These are phyloP conservation scores for Bradypodion ventrale DNA, from an alignment of 2,797 vertebrate genomes.

Conservation along the genomic window DNA sequence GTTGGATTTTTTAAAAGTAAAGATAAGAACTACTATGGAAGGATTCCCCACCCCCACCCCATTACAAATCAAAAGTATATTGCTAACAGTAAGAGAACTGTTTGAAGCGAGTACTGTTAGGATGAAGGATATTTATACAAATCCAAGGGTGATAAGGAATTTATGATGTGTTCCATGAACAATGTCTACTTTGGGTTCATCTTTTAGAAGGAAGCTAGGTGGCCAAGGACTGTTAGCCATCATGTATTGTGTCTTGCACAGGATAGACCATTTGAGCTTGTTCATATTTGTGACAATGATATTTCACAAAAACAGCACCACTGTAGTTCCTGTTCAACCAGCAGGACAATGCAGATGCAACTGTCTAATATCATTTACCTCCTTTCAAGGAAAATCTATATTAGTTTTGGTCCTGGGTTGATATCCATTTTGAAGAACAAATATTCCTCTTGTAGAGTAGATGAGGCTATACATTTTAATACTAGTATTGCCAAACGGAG, in stretches of 20 bases:
- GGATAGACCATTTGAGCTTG: constrained; percentile 56
- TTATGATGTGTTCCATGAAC: constrained; percentile 69
- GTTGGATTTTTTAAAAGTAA: constrained; percentile 62
- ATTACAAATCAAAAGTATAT: constrained; percentile 58
- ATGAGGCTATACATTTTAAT: neutral
- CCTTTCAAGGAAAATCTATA: constrained; percentile 41
- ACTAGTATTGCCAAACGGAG: constrained; percentile 34
- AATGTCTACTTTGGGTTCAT: constrained; percentile 64
- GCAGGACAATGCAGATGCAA: constrained; percentile 52
- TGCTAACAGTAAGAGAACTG: constrained; percentile 69
- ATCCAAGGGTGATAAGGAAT: constrained; percentile 60
- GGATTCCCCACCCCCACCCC: constrained; percentile 7
- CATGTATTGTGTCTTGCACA: constrained; percentile 57
- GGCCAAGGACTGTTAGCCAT: constrained; percentile 58
- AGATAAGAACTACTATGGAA: constrained; percentile 64
- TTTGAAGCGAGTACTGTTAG: constrained; percentile 75
- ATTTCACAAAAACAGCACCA: constrained; percentile 58
- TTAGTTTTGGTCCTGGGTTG: constrained; percentile 32
- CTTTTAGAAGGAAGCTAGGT: constrained; percentile 55
- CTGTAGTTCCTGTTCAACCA: constrained; percentile 57
- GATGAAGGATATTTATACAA: constrained; percentile 82
- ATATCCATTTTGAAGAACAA: constrained; percentile 22
- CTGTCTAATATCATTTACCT: constrained; percentile 50
- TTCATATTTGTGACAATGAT: constrained; percentile 51
- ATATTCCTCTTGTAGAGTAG: neutral